Percentiles rank a stretch among this genome's conserved stretches.
Evolutionary conservation across 2,888 invertebrate genomes (phyloP).

Genomic region (Pseudanteris insignis): DNA sequence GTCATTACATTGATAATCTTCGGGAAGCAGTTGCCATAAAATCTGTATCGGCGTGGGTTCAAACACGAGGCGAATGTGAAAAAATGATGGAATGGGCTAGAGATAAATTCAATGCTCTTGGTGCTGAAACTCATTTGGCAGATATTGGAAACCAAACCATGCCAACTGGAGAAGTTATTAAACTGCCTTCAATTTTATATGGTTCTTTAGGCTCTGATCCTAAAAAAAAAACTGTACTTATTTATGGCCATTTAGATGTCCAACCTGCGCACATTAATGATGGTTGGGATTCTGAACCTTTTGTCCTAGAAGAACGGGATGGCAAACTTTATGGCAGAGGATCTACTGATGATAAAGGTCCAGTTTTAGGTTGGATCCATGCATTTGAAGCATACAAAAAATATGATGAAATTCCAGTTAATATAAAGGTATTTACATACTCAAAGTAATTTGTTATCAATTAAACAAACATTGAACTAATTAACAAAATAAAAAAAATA

Average conservation of each 20-base stretch:
- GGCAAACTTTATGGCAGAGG: conserved; percentile 93
- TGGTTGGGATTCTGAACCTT: conserved; percentile 97
- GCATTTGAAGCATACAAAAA: conserved; percentile 88
- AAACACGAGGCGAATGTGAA: conserved; percentile 80
- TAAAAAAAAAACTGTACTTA: conserved; percentile 89
- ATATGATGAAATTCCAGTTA: conserved; percentile 77
- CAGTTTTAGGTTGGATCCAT: conserved; percentile 95
- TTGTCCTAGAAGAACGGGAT: conserved; percentile 85
- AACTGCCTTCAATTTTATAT: conserved; percentile 86
- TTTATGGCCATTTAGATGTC: conserved; percentile 98
- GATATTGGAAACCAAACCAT: conserved; percentile 82
- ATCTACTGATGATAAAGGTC: conserved; percentile 92
- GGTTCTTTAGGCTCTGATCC: conserved; percentile 81
- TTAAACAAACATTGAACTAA: too few species aligned
- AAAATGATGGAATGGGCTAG: conserved; percentile 89
- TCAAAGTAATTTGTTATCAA: not conserved
- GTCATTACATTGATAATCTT: conserved; percentile 79
- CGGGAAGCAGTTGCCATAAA: conserved; percentile 90
- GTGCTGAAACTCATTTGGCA: conserved; percentile 76
- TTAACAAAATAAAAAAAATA: not conserved
- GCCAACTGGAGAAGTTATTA: conserved; percentile 76
- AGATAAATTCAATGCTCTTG: conserved; percentile 74
- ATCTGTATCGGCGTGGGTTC: conserved; percentile 93
- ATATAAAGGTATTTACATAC: conserved; percentile 77
- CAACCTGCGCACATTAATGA: conserved; percentile 93